Evolutionary conservation across 2,888 invertebrate genomes (phyloP).

Genomic region (Drosophila falleni): DNA sequence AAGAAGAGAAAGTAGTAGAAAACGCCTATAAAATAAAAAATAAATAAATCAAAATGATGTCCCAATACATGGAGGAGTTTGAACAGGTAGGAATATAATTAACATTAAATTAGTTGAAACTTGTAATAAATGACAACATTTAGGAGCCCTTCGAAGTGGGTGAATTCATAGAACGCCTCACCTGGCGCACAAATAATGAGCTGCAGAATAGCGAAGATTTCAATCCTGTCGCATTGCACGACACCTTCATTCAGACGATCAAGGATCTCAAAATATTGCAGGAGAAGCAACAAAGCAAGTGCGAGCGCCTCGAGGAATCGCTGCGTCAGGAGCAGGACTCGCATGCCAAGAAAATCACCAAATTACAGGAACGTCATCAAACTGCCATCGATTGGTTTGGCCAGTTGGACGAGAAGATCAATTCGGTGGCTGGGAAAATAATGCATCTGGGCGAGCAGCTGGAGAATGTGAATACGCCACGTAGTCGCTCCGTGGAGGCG

Average conservation of each 20-base stretch:
- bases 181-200: conserved; percentile 95
- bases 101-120: rapidly evolving
- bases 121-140: rapidly evolving
- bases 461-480: conserved; percentile 97
- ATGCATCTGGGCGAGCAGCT: conserved; percentile 99
- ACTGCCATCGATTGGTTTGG: conserved; percentile 95
- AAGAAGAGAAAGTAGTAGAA: conserved; percentile 37
- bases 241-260: conserved; percentile 97
- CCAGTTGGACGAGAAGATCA: conserved; percentile 97
- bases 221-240: conserved; percentile 94
- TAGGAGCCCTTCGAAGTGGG: conserved; percentile 98
- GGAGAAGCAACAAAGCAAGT: conserved; percentile 94
- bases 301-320: conserved; percentile 92
- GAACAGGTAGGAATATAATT: conserved; percentile 89
- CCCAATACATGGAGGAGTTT: conserved; percentile 94
- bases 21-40: conserved; percentile 59
- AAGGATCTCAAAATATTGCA: conserved; percentile 92
- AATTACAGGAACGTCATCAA: conserved; percentile 95
- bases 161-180: conserved; percentile 98
- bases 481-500: conserved; percentile 97
- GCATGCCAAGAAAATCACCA: conserved; percentile 92
- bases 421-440: conserved; percentile 98
- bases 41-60: conserved; percentile 88
- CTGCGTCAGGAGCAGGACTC: conserved; percentile 94
- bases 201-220: conserved; percentile 89